These are phyloP conservation scores for Timema podura DNA, from an alignment of 2,888 invertebrate species.

Conservation along the genomic window DNA sequence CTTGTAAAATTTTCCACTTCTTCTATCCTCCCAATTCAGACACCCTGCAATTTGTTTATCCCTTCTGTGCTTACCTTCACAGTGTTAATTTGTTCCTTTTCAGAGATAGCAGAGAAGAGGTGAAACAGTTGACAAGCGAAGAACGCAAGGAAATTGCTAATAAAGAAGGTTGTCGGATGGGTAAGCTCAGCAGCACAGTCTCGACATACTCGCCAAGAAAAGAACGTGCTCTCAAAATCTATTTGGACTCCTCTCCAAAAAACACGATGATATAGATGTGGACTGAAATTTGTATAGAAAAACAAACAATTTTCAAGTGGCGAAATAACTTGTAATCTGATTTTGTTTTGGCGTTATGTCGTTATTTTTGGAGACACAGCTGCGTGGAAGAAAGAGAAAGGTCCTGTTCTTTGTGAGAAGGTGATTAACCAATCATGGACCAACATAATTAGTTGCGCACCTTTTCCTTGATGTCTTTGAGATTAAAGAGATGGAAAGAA, in stretches of 20 bases:
- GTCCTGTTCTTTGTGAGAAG: no score
- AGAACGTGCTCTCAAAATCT: conserved; percentile 69
- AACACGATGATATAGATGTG: conserved; percentile 25
- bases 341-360: no score
- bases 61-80: not conserved
- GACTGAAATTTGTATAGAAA: conserved; percentile 23
- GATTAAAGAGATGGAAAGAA: no score
- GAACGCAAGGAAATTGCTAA: conserved; percentile 58
- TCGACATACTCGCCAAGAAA: conserved; percentile 57
- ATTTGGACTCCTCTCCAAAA: conserved; percentile 51
- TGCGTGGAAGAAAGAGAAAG: no score
- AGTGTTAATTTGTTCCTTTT: conserved; percentile 27
- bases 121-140: conserved; percentile 56
- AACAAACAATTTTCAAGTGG: no score
- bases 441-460: no score
- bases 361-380: no score
- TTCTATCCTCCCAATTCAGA: no score
- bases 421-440: no score
- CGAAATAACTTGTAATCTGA: no score
- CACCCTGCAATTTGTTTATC: not conserved
- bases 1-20: no score
- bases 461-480: no score
- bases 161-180: conserved; percentile 51
- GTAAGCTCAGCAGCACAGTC: conserved; percentile 44
- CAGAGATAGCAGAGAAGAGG: conserved; percentile 59